Percentiles rank a stretch among this genome's conserved stretches.
These are phyloP conservation scores for Rhinichthys klamathensis DNA, from an alignment of 2,113 vertebrate genomes.

Conservation along the genomic window DNA sequence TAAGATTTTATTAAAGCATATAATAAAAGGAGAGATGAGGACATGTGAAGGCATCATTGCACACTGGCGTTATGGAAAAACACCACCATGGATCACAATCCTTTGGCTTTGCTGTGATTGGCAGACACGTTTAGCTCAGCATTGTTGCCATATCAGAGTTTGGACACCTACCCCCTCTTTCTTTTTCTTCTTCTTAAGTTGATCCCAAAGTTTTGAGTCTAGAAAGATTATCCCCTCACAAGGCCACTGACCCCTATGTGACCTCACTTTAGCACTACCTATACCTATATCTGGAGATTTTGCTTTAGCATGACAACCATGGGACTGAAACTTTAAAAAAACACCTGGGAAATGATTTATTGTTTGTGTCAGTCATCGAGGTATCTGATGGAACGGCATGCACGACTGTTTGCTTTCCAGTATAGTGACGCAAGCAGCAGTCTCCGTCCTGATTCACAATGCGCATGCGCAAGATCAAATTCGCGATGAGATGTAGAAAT, in stretches of 20 bases:
- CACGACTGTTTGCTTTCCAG: background rate
- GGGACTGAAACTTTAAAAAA: background rate
- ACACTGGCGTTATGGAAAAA: slow-evolving; percentile 19
- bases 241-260: slow-evolving; percentile 11
- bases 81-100: background rate
- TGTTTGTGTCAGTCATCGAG: background rate
- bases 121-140: background rate
- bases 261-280: background rate
- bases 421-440: background rate
- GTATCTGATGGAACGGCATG: background rate
- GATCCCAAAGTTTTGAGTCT: slow-evolving; percentile 9
- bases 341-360: background rate
- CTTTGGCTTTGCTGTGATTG: slow-evolving; percentile 2
- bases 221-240: slow-evolving; percentile 18
- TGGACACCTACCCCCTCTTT: background rate
- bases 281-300: background rate
- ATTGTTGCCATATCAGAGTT: slow-evolving; percentile 33
- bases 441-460: background rate
- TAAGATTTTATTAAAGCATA: slow-evolving; percentile 20
- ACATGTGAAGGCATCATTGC: background rate
- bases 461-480: background rate
- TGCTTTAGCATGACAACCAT: background rate
- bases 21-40: background rate
- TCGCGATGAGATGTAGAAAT: background rate
- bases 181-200: background rate